phyloP scores from a whole-genome alignment of 2,113 vertebrate species.

The Myanophis thanlyinensis region DNA sequence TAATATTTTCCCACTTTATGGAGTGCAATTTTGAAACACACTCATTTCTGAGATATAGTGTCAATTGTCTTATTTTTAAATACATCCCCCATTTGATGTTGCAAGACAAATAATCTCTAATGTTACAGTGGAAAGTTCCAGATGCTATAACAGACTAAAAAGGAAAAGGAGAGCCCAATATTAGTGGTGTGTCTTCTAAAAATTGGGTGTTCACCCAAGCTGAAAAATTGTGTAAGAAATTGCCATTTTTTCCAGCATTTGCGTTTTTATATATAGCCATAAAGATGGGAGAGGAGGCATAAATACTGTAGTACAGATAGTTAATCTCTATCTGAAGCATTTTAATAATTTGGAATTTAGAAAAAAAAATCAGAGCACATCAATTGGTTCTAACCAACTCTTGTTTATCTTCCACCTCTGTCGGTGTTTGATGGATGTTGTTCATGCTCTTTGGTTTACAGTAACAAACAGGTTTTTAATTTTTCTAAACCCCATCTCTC shows the following conservation, averaged over 20 bases:
- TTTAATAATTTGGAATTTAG: conserved; percentile 48
- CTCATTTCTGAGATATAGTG: background rate
- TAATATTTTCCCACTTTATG: background rate
- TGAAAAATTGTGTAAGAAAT: conserved; percentile 13
- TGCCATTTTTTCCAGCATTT: conserved; percentile 17
- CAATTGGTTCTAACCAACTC: conserved; percentile 38
- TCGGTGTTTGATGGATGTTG: conserved; percentile 58
- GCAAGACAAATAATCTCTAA: background rate
- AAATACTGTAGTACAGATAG: conserved; percentile 48
- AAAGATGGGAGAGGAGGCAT: background rate
- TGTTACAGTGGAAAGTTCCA: background rate
- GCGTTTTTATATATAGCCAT: conserved; percentile 6
- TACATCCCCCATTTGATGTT: background rate
- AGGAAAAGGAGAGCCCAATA: background rate
- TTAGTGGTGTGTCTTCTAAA: background rate
- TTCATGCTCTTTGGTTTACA: conserved; percentile 55
- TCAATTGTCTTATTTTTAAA: background rate
- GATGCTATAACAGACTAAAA: background rate
- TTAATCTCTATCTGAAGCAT: conserved; percentile 28
- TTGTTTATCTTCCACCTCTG: conserved; percentile 44
- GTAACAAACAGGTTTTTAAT: conserved; percentile 59
- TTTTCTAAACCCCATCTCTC: conserved; percentile 46
- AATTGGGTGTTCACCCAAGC: background rate
- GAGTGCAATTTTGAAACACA: background rate
- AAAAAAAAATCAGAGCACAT: conserved; percentile 42